Evolutionary conservation across 2,888 invertebrate genomes (phyloP).

Genomic region (Villa cingulata): DNA sequence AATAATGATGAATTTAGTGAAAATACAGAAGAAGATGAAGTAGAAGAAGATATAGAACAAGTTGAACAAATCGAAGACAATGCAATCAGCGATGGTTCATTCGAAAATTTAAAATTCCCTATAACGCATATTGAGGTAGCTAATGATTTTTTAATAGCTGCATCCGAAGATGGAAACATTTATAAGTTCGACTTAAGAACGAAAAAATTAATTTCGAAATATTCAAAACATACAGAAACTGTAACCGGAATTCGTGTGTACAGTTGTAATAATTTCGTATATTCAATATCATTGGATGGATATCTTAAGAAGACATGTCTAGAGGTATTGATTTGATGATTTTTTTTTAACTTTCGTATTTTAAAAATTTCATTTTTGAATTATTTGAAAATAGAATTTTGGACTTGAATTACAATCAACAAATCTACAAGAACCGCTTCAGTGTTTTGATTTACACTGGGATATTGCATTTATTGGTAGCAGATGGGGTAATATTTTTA

Average conservation of each 20-base stretch:
- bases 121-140: slow-evolving; percentile 22
- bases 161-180: slow-evolving; percentile 32
- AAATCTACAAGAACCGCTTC: slow-evolving; percentile 42
- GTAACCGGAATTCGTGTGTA: slow-evolving; percentile 29
- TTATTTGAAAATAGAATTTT: slow-evolving; percentile 21
- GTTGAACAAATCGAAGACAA: background rate
- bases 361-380: no score
- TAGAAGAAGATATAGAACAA: no score
- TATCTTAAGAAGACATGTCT: slow-evolving; percentile 29
- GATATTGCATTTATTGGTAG: slow-evolving; percentile 58
- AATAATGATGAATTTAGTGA: no score
- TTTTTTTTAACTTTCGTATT: no score
- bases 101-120: background rate
- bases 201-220: slow-evolving; percentile 24
- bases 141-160: slow-evolving; percentile 26
- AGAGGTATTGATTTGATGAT: slow-evolving; percentile 20
- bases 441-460: slow-evolving; percentile 63
- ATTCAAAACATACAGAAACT: slow-evolving; percentile 31
- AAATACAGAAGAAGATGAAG: no score
- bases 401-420: slow-evolving; percentile 25
- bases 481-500: slow-evolving; percentile 53
- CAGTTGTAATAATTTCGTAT: slow-evolving; percentile 22
- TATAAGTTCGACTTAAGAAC: slow-evolving; percentile 27
- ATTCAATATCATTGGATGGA: slow-evolving; percentile 32
- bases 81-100: background rate